Evolutionary conservation across 2,888 invertebrate genomes (phyloP).

Genomic region (Diplolepis rosae): DNA sequence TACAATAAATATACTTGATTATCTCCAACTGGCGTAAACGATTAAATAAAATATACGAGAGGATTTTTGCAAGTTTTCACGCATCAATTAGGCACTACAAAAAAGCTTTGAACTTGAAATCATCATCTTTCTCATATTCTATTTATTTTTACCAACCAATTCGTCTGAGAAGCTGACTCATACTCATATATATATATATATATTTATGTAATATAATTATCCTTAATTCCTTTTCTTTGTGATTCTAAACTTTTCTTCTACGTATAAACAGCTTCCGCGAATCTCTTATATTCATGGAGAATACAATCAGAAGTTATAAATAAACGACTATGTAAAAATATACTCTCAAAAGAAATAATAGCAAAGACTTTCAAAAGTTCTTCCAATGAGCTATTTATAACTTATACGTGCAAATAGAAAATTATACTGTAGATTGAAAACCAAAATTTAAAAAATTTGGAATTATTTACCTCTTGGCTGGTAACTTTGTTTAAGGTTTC

Average conservation of each 20-base stretch:
- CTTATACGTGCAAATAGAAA: background rate
- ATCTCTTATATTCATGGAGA: background rate
- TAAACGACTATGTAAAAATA: too few relatives aligned
- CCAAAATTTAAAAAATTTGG: conserved; percentile 19
- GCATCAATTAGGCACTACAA: background rate
- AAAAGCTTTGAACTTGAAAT: background rate
- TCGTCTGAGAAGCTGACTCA: background rate
- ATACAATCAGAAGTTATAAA: background rate
- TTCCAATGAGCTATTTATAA: background rate
- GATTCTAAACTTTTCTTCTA: background rate
- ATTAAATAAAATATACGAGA: too few relatives aligned
- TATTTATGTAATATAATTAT: background rate
- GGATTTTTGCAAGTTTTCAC: background rate
- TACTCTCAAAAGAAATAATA: too few relatives aligned
- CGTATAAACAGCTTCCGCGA: background rate
- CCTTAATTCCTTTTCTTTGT: background rate
- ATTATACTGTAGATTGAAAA: background rate
- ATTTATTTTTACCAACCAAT: background rate
- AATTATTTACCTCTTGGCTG: conserved; percentile 85
- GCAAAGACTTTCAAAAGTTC: background rate
- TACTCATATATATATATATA: background rate
- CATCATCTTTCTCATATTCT: background rate
- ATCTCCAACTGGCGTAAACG: too few relatives aligned
- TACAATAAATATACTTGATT: too few relatives aligned
- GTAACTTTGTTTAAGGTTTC: conserved; percentile 90